These are phyloP conservation scores for Pteronotus mesoamericanus DNA, from an alignment of 2,797 vertebrate genomes.

Conservation along the genomic window DNA sequence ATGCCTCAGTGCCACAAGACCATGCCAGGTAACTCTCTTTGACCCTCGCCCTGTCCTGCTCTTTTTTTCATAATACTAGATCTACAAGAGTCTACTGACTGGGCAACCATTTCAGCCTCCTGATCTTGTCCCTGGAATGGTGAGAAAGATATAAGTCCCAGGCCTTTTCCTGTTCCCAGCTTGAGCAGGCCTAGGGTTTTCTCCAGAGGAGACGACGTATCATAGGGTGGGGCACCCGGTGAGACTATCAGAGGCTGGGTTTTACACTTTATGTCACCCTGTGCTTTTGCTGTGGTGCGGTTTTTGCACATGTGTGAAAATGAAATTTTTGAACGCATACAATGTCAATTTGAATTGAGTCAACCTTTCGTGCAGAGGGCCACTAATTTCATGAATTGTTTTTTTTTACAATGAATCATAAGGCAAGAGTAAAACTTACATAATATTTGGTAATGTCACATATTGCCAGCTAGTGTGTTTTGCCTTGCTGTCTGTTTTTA, in stretches of 20 bases:
- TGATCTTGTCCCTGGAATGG: not conserved
- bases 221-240: not conserved
- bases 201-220: not conserved
- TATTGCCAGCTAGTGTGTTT: slow-evolving; percentile 16
- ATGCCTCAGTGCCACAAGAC: not conserved
- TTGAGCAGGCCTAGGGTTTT: not conserved
- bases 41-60: not conserved
- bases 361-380: not conserved
- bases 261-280: not conserved
- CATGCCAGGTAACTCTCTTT: not conserved
- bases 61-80: not conserved
- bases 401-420: not conserved
- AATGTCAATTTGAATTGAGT: slow-evolving; percentile 12
- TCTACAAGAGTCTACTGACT: not conserved
- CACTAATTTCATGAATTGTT: not conserved
- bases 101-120: not conserved
- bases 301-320: not conserved
- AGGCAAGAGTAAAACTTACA: not conserved
- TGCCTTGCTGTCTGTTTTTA: slow-evolving; percentile 46
- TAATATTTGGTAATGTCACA: not conserved
- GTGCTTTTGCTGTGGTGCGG: not conserved
- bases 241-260: not conserved
- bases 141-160: not conserved
- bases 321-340: not conserved
- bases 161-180: not conserved